Evolutionary conservation across 2,888 invertebrate species (phyloP).

Genomic region (Cantharis rufa): DNA sequence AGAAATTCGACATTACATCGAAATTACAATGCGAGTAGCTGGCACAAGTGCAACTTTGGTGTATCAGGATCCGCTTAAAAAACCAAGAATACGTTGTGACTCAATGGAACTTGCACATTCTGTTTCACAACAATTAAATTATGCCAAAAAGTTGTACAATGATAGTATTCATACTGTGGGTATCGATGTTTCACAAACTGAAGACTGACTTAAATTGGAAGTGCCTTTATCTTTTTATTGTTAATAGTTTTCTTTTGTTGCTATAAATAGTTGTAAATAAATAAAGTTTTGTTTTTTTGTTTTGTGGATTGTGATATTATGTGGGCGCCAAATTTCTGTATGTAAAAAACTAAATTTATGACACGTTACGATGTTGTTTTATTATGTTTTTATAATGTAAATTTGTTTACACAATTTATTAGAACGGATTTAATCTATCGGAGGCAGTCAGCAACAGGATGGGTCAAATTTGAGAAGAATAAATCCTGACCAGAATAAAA

Average conservation of each 20-base stretch:
- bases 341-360: neutral
- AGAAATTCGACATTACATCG: slow-evolving; percentile 66
- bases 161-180: slow-evolving; percentile 76
- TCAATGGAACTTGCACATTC: slow-evolving; percentile 69
- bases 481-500: too few relatives aligned
- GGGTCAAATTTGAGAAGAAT: too few relatives aligned
- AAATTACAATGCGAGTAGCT: slow-evolving; percentile 67
- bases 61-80: slow-evolving; percentile 62
- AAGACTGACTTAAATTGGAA: slow-evolving; percentile 37
- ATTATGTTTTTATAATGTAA: neutral
- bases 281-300: neutral
- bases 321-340: neutral
- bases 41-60: slow-evolving; percentile 56
- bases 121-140: slow-evolving; percentile 82
- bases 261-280: neutral
- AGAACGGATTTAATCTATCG: too few relatives aligned
- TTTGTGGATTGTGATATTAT: neutral
- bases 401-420: too few relatives aligned
- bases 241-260: neutral
- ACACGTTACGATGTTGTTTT: neutral
- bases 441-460: too few relatives aligned
- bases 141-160: slow-evolving; percentile 83
- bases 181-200: slow-evolving; percentile 37
- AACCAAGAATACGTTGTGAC: slow-evolving; percentile 80
- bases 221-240: slow-evolving; percentile 7